A percentile compares a stretch with the other conserved stretches of the same genome.
Evolutionary conservation across 2,113 vertebrate species (phyloP).

Genomic region (Apteryx mantelli): DNA sequence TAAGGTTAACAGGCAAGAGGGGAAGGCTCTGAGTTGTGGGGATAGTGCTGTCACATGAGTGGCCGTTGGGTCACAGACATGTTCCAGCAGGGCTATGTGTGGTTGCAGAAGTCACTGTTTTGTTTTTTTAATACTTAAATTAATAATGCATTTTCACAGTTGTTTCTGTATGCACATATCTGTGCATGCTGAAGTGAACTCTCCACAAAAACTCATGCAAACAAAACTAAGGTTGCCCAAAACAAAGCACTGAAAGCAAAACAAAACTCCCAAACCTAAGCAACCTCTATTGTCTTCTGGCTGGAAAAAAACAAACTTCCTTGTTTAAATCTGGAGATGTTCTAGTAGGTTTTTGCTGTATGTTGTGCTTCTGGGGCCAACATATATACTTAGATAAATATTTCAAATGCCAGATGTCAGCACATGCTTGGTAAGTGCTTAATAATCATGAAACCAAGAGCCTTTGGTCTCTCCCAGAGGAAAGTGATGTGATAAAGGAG

Average conservation of each 20-base stretch:
- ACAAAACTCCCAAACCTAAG: background rate
- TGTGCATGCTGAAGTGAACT: background rate
- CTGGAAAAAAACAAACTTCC: background rate
- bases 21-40: background rate
- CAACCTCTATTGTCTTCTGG: background rate
- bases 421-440: conserved; percentile 42
- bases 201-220: background rate
- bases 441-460: background rate
- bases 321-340: background rate
- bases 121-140: background rate
- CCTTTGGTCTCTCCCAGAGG: background rate
- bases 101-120: background rate
- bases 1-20: no score
- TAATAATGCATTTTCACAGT: background rate
- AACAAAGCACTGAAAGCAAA: background rate
- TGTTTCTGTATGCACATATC: background rate
- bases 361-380: conserved; percentile 19
- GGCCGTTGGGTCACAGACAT: accelerated
- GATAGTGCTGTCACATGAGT: background rate
- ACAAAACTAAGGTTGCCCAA: background rate
- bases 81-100: background rate
- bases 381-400: conserved; percentile 35
- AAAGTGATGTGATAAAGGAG: background rate
- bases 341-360: background rate
- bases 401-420: conserved; percentile 48